Evolutionary conservation across 2,797 vertebrate genomes (phyloP).

Genomic region (Rhincodon typus): DNA sequence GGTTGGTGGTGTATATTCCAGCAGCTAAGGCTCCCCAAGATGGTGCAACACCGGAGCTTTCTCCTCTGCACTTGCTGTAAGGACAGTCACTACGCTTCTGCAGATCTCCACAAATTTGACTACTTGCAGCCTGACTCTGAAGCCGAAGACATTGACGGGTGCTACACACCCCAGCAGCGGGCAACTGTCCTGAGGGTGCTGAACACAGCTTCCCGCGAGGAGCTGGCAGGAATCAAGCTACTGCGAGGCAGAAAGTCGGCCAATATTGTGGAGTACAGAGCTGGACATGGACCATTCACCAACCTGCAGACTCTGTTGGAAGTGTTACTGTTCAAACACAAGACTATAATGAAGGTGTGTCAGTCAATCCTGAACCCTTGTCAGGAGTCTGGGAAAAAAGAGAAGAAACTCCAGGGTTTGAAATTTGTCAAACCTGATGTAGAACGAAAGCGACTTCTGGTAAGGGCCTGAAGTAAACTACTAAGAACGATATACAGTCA

Average conservation of each 20-base stretch:
- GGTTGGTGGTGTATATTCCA: not conserved
- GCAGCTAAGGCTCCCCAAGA: not conserved
- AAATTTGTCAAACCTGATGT: slow-evolving; percentile 69
- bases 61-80: slow-evolving; percentile 62
- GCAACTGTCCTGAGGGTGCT: slow-evolving; percentile 59
- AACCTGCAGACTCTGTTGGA: slow-evolving; percentile 59
- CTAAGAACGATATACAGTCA: not conserved
- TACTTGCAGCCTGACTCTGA: slow-evolving; percentile 39
- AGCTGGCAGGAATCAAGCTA: slow-evolving; percentile 56
- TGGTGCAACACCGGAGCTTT: slow-evolving; percentile 49
- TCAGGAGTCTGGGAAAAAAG: slow-evolving; percentile 49
- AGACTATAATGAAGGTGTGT: slow-evolving; percentile 58
- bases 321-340: slow-evolving; percentile 62
- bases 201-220: slow-evolving; percentile 54
- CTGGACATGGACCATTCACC: slow-evolving; percentile 59
- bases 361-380: slow-evolving; percentile 61
- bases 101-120: slow-evolving; percentile 47
- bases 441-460: slow-evolving; percentile 62
- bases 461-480: slow-evolving; percentile 45
- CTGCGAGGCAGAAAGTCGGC: slow-evolving; percentile 59
- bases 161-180: slow-evolving; percentile 63
- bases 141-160: slow-evolving; percentile 54
- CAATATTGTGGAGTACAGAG: slow-evolving; percentile 58
- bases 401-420: slow-evolving; percentile 51
- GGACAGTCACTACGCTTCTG: slow-evolving; percentile 51